Conservation (phyloP, 2,113 vertebrate species). For the Piaya cayana region DNA sequence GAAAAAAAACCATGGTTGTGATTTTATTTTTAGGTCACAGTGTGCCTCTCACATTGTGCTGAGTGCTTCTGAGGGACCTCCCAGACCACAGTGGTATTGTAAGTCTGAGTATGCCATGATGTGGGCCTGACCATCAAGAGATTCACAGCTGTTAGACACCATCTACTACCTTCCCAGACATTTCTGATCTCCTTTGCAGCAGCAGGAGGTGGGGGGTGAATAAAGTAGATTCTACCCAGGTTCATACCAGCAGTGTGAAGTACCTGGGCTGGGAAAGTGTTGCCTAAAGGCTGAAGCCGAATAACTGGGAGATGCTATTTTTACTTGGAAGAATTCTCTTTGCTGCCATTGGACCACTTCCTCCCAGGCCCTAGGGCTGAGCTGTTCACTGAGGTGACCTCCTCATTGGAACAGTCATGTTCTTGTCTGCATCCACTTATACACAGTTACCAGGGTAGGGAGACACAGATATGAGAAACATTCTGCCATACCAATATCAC, state of each 20-base stretch:
- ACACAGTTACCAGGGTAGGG: neutral
- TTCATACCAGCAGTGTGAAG: neutral
- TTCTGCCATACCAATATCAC: neutral
- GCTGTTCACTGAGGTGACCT: neutral
- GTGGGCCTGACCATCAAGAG: neutral
- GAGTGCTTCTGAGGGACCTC: neutral
- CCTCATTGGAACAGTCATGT: accelerated
- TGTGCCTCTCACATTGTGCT: neutral
- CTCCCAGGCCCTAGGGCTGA: neutral
- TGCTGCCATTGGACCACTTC: neutral
- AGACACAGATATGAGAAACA: neutral
- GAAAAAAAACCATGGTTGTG: neutral
- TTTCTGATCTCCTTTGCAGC: neutral
- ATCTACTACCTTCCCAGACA: neutral
- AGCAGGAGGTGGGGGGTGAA: accelerated
- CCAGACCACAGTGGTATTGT: neutral
- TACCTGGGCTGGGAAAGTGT: neutral
- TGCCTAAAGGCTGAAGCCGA: neutral
- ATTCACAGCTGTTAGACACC: neutral
- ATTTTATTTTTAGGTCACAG: neutral
- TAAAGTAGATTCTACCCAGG: neutral
- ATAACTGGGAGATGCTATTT: accelerated
- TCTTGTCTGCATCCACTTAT: neutral
- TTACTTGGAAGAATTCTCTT: neutral
- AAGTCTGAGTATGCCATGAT: neutral